A percentile compares a stretch with the other conserved stretches of the same genome.
Conservation (phyloP, 2,888 invertebrate species). For the Atrina japonica region DNA sequence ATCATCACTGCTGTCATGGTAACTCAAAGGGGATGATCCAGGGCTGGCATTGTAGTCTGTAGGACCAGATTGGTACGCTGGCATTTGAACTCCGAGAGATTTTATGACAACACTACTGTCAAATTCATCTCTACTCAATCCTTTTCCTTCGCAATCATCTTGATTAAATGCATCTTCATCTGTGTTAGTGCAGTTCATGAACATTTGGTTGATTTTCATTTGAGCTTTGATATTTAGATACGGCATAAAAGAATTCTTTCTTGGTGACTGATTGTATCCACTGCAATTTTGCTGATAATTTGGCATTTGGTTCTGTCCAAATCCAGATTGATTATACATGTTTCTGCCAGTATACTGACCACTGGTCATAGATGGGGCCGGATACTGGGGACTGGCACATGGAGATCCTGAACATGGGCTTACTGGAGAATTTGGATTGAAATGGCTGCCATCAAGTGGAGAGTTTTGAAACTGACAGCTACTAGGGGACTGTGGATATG, state of each 20-base stretch:
- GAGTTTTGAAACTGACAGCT: slow-evolving; percentile 11
- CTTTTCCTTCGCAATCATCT: no score
- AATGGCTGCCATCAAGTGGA: slow-evolving; percentile 18
- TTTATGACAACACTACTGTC: slow-evolving; percentile 8
- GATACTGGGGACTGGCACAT: slow-evolving; percentile 20
- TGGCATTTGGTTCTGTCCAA: slow-evolving; percentile 19
- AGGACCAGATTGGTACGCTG: background rate
- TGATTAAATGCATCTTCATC: background rate
- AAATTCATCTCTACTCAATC: background rate
- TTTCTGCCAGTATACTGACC: background rate
- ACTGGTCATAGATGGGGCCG: slow-evolving; percentile 13
- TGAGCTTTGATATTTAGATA: slow-evolving; percentile 14
- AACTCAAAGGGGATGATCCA: slow-evolving; percentile 15
- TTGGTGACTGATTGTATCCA: background rate
- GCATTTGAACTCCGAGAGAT: background rate
- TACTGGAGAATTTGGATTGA: slow-evolving; percentile 16
- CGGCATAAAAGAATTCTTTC: no score
- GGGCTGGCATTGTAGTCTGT: slow-evolving; percentile 15
- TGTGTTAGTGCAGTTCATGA: slow-evolving; percentile 23
- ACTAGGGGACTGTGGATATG: slow-evolving; percentile 7
- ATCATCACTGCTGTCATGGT: slow-evolving; percentile 24
- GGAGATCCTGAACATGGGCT: background rate
- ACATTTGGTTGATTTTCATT: slow-evolving; percentile 28
- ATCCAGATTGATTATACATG: no score
- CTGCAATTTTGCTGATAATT: background rate